phyloP scores from a whole-genome alignment of 1,140 invertebrate genomes.

The Dryas iulia region DNA sequence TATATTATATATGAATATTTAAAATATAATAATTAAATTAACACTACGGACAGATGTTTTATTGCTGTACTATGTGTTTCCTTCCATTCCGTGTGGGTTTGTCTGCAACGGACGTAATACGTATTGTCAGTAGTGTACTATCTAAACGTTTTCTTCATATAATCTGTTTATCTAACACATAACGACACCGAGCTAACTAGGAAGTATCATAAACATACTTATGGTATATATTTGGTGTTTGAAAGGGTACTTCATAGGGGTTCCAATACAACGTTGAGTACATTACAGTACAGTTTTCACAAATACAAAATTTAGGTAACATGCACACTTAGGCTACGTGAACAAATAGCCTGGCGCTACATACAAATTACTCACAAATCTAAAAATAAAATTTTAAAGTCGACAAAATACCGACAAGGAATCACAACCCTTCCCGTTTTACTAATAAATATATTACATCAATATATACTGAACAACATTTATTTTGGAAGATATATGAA shows the following conservation, averaged over 20 bases:
- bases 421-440: slow-evolving; percentile 46
- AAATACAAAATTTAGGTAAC: slow-evolving; percentile 47
- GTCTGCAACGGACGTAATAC: slow-evolving; percentile 76
- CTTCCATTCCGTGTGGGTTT: slow-evolving; percentile 68
- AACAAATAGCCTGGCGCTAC: slow-evolving; percentile 24
- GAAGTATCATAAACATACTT: slow-evolving; percentile 32
- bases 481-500: slow-evolving; percentile 73
- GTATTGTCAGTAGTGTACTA: slow-evolving; percentile 64
- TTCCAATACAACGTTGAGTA: slow-evolving; percentile 38
- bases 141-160: slow-evolving; percentile 10
- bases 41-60: slow-evolving; percentile 40
- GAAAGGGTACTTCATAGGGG: slow-evolving; percentile 40
- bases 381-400: slow-evolving; percentile 24
- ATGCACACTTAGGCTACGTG: slow-evolving; percentile 49
- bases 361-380: slow-evolving; percentile 16
- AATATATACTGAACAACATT: slow-evolving; percentile 70
- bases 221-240: slow-evolving; percentile 25
- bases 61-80: slow-evolving; percentile 69
- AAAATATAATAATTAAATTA: neutral
- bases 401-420: slow-evolving; percentile 23
- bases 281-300: no score
- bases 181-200: slow-evolving; percentile 66
- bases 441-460: slow-evolving; percentile 51
- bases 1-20: neutral
- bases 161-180: slow-evolving; percentile 48